A percentile compares a stretch with the other conserved stretches of the same genome.
Evolutionary conservation across 2,113 vertebrate genomes (phyloP).

Genomic region (Oryzias celebensis): DNA sequence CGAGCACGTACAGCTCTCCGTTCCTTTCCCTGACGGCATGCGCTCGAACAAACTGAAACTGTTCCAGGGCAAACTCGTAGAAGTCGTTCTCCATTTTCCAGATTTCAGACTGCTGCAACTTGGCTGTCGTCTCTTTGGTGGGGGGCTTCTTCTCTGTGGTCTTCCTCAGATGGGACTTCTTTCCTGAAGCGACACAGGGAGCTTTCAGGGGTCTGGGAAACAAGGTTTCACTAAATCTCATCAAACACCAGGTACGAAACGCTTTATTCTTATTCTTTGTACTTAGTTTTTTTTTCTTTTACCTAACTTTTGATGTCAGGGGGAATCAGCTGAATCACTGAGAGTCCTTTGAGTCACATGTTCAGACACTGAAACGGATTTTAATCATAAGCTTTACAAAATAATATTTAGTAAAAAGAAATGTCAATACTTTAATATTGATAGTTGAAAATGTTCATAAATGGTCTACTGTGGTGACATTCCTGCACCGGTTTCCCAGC

Average conservation of each 20-base stretch:
- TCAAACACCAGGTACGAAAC: neutral
- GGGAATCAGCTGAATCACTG: too few species aligned
- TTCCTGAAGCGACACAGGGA: constrained; percentile 78
- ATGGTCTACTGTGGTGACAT: too few species aligned
- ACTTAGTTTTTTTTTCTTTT: neutral
- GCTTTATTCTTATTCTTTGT: neutral
- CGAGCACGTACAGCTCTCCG: constrained; percentile 89
- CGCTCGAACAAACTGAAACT: constrained; percentile 93
- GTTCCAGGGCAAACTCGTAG: constrained; percentile 97
- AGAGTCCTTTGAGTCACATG: too few species aligned
- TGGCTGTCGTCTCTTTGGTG: constrained; percentile 91
- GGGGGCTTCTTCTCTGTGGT: constrained; percentile 97
- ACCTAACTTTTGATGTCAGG: too few species aligned
- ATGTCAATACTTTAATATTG: too few species aligned
- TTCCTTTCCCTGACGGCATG: constrained; percentile 95
- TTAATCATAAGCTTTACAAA: too few species aligned
- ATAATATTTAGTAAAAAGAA: too few species aligned
- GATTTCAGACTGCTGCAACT: constrained; percentile 93
- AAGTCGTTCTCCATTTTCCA: constrained; percentile 99
- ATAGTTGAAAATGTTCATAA: too few species aligned
- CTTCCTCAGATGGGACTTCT: constrained; percentile 97
- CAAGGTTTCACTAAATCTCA: neutral
- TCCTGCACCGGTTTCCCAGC: too few species aligned
- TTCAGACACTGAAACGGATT: too few species aligned
- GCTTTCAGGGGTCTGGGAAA: neutral